A percentile compares a stretch with the other conserved stretches of the same genome.
phyloP scores from a whole-genome alignment of 2,113 vertebrate species.

The Macrotis lagotis region DNA sequence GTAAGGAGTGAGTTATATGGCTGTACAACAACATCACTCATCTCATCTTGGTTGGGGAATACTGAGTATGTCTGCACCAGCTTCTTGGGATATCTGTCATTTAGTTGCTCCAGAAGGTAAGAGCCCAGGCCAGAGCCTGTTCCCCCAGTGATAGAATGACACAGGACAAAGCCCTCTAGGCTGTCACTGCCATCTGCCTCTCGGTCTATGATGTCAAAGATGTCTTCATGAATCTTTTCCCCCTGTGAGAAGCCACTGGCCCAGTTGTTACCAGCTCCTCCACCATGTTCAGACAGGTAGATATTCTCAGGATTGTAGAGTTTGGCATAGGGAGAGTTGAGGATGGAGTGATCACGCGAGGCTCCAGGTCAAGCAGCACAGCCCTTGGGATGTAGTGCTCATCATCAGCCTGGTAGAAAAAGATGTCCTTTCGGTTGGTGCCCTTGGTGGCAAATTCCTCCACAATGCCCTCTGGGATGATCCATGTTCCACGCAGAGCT shows the following conservation, averaged over 20 bases:
- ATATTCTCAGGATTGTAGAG: conserved; percentile 97
- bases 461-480: conserved; percentile 95
- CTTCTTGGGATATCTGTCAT: conserved; percentile 98
- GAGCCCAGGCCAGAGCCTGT: conserved; percentile 97
- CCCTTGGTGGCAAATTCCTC: conserved; percentile 96
- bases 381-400: conserved; percentile 96
- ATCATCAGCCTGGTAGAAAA: conserved; percentile 97
- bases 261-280: conserved; percentile 96
- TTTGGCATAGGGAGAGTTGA: conserved; percentile 95
- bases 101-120: conserved; percentile 96
- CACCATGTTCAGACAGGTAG: conserved; percentile 94
- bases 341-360: conserved; percentile 94
- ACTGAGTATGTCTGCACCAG: conserved; percentile 96
- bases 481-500: conserved; percentile 96
- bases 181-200: conserved; percentile 99
- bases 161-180: conserved; percentile 98
- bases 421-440: conserved; percentile 95
- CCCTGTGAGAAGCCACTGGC: conserved; percentile 98
- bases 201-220: conserved; percentile 99
- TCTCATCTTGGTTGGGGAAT: conserved; percentile 97
- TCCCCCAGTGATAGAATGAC: conserved; percentile 98
- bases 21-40: conserved; percentile 96
- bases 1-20: conserved; percentile 95
- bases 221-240: conserved; percentile 99
- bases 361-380: conserved; percentile 94